phyloP scores from a whole-genome alignment of 2,888 invertebrate species.

The Sycophila texana region DNA sequence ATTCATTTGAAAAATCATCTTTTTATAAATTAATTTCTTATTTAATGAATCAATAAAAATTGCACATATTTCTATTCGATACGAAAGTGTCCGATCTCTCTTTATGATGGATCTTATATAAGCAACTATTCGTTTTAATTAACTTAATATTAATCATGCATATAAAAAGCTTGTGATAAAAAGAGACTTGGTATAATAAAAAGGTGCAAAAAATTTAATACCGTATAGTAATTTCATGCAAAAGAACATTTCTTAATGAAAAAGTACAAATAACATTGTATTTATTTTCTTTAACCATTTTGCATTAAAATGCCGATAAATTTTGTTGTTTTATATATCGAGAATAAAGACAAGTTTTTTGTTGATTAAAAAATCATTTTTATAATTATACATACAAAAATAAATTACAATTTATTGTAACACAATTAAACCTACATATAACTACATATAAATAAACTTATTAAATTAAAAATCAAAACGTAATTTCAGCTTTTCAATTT shows the following conservation, averaged over 20 bases:
- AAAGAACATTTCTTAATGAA: slow-evolving; percentile 63
- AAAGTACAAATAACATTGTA: too few species aligned
- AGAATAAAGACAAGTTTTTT: too few species aligned
- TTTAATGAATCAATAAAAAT: slow-evolving; percentile 1
- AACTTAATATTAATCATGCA: slow-evolving; percentile 51
- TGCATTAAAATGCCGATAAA: too few species aligned
- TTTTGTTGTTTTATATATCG: too few species aligned
- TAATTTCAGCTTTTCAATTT: slow-evolving; percentile 5
- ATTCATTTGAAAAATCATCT: neutral
- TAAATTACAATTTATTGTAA: too few species aligned
- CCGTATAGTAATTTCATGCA: slow-evolving; percentile 62
- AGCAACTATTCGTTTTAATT: slow-evolving; percentile 34
- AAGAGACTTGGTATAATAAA: slow-evolving; percentile 37
- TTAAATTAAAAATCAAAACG: slow-evolving; percentile 44
- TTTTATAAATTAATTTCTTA: neutral
- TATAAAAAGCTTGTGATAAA: slow-evolving; percentile 52
- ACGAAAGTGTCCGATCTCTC: slow-evolving; percentile 29
- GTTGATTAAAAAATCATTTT: too few species aligned
- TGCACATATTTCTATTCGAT: slow-evolving; percentile 4
- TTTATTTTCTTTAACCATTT: too few species aligned
- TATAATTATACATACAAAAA: too few species aligned
- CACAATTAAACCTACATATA: slow-evolving; percentile 54
- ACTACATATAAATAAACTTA: slow-evolving; percentile 55
- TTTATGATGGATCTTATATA: slow-evolving; percentile 34
- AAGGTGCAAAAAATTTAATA: slow-evolving; percentile 50